Base-by-base conservation (phyloP, 2,797 vertebrate genomes). In the Danionella dracula region DNA sequence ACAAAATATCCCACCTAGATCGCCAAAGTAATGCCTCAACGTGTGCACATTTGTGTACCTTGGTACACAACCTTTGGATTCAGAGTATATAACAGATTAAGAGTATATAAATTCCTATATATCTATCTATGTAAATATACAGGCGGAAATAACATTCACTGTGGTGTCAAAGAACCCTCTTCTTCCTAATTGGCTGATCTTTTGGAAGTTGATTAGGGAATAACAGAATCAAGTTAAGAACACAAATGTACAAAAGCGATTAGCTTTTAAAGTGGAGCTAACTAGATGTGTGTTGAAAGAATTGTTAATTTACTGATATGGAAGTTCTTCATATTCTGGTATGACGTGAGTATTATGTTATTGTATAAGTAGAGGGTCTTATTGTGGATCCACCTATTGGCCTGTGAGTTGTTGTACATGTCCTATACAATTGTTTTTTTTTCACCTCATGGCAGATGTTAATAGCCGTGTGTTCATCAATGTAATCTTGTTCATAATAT, bases 1-100 rank as follows among this genome's bases (percentile, higher is more conserved):
- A 88, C 96, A 98, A 83, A 92, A 89, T 6, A 89, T 96, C 88
- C 95, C 95, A 62, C 94, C 94, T 65, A 91, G 91, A 79, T 97
- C 91, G 90, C 94, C 93, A 93, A 97, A 97, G 92, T 97, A 95
- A 93, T 15, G 27, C 48, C 37, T 35, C 16, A 11, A 46, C 21
- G n/a, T 8, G 1, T 35, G 19, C 44, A 57, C 37, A 57, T 6
- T 20, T 15, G 45, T 61, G 17, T 41, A 49, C 15, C 31, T 59
- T 5, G 41, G 62, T 29, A 63, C 48, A 41, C 19, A 21, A 35
- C 31, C 35, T 12, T 11, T 19, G 50, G 41, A 49, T 35, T 27
- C 6, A 27, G 3, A 27, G 3, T 3, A 27, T 3, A 27, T 41
- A 15, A 50, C 13, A 44, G 57, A 62, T 10, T 57, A 13, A 58